phyloP scores from a whole-genome alignment of 2,797 vertebrate species.

The Acanthurus lineatus region DNA sequence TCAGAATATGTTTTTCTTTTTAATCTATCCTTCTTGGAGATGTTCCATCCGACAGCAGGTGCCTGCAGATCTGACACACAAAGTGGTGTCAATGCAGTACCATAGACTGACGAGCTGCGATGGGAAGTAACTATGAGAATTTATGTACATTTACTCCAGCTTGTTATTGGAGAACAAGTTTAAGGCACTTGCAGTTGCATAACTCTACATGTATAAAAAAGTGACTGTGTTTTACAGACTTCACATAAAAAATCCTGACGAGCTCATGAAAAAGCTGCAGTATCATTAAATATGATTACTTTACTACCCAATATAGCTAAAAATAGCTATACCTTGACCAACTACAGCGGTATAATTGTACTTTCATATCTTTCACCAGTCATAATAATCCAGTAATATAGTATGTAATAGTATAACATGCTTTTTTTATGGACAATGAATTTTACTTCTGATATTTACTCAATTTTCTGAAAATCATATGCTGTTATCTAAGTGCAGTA shows the following conservation, averaged over 20 bases:
- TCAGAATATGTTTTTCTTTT: slow-evolving; percentile 21
- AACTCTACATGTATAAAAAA: not conserved
- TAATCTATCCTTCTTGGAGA: slow-evolving; percentile 20
- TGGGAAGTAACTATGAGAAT: not conserved
- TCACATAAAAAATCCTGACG: not conserved
- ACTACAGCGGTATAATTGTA: not conserved
- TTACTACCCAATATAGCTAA: not conserved
- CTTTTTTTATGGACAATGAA: not conserved
- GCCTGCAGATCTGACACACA: slow-evolving; percentile 3
- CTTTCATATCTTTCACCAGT: not conserved
- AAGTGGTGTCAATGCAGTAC: not conserved
- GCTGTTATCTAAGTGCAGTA: not conserved
- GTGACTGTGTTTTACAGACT: not conserved
- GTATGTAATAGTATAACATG: not conserved
- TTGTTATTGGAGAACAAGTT: not conserved
- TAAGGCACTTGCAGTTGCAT: not conserved
- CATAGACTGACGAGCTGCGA: not conserved
- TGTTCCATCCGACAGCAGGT: slow-evolving; percentile 27
- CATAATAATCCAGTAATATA: not conserved
- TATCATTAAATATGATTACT: not conserved
- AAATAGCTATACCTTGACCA: not conserved
- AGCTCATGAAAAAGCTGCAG: not conserved
- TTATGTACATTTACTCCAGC: not conserved
- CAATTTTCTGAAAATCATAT: not conserved
- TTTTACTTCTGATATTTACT: not conserved